Conservation (phyloP, 2,113 vertebrate species). For the Apodemus speciosus region DNA sequence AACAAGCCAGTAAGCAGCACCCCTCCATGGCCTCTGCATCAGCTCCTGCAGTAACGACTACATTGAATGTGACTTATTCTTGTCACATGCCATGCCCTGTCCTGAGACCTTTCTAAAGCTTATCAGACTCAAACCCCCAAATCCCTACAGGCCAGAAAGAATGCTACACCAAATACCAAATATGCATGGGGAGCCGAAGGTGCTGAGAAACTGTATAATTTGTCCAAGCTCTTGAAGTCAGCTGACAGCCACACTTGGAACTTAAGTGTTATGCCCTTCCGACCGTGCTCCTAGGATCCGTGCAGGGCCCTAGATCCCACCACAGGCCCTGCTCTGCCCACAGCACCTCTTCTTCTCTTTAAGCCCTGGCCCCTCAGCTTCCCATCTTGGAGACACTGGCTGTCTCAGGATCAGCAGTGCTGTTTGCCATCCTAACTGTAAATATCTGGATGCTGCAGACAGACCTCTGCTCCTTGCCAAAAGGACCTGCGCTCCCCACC, state of each 20-base stretch:
- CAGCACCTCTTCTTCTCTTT: neutral
- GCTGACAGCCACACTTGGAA: neutral
- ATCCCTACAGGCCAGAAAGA: neutral
- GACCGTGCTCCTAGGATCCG: neutral
- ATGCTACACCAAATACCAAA: neutral
- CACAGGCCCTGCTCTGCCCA: neutral
- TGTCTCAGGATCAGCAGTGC: neutral
- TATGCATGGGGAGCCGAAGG: neutral
- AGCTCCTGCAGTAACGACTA: neutral
- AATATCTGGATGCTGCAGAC: no score
- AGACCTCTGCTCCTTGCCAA: neutral
- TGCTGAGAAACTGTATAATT: neutral
- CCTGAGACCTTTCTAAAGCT: neutral
- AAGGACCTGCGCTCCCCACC: neutral
- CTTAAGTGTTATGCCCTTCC: neutral
- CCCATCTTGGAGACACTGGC: neutral
- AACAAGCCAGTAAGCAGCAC: neutral
- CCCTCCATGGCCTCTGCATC: neutral
- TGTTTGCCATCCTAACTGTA: neutral
- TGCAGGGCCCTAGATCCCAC: no score
- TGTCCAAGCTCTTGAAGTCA: neutral
- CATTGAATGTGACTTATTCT: neutral
- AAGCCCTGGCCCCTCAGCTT: accelerated
- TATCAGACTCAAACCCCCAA: neutral
- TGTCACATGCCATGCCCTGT: neutral